These are phyloP conservation scores for Sycon ciliatum DNA, from an alignment of 37 sponge, comb jelly and placozoan genomes.

Conservation along the genomic window DNA sequence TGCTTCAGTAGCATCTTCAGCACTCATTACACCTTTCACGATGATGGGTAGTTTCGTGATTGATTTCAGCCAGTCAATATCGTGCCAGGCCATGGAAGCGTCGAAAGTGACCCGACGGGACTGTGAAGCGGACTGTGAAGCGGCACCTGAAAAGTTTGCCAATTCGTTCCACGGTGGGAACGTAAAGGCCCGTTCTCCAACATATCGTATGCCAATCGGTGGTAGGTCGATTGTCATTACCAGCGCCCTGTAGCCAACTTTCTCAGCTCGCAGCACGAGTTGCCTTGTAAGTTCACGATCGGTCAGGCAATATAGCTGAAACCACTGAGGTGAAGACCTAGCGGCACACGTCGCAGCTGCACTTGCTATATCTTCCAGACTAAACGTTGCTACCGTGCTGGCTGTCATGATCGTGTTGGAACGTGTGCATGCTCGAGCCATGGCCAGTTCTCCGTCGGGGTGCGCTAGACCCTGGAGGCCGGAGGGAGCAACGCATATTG, in stretches of 20 bases:
- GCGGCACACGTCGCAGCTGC: constrained; percentile 33
- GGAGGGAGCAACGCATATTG: constrained; percentile 76
- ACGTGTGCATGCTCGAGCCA: no score
- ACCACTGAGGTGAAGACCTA: constrained; percentile 75
- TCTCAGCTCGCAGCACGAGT: constrained; percentile 56
- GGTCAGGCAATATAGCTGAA: constrained; percentile 65
- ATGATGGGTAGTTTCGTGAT: constrained; percentile 61
- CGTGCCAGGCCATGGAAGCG: constrained; percentile 58
- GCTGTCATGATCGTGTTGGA: constrained; percentile 57
- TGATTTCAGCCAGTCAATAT: constrained; percentile 50
- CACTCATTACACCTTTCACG: constrained; percentile 72
- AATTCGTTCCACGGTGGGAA: no score
- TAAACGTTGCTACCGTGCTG: constrained; percentile 57
- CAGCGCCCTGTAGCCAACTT: constrained; percentile 68
- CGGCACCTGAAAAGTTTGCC: no score
- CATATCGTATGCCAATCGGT: constrained; percentile 40
- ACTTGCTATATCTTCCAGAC: constrained; percentile 63
- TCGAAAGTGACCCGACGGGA: no score
- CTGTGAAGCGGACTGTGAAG: no score
- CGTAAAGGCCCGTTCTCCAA: no score
- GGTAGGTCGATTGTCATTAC: constrained; percentile 69
- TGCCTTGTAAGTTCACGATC: constrained; percentile 40
- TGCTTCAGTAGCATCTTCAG: constrained; percentile 75
- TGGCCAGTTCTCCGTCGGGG: constrained; percentile 70
- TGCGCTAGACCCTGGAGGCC: constrained; percentile 85